Evolutionary conservation across 37 sponge, comb jelly and placozoan species (phyloP), one percentile per base, ranked within the genome.

Genomic region (Haliclona indistincta): DNA sequence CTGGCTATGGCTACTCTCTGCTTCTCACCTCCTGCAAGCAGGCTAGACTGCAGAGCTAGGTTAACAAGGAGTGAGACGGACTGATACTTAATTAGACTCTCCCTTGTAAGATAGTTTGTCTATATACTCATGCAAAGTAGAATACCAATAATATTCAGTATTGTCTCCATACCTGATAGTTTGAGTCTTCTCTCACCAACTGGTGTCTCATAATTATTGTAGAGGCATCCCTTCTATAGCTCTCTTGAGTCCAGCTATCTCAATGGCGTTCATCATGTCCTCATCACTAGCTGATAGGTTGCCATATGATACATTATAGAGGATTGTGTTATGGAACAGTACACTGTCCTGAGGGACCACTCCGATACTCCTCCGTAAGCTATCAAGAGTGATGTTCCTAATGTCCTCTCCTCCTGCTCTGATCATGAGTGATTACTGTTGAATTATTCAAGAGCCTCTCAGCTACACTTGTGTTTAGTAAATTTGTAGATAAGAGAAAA

Each of bases 271-370:
- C 77, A 82, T 51, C 26, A 97, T 93, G 39, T 97, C 93, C 1
- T 80, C 87, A 6, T 84, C 39, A 25, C 71, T 52, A 41, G 95
- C 95, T n/a, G 37, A 26, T 28, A 86, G 75, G 44, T 86, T 73
- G 2, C 98, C 98, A 51, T 97, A 97, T 41, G 81, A 42, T 2
- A 97, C 69, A 64, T 97, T 97, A 83, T 94, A 72, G 73, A 76
- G 65, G 61, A 97, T 94, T 49, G 92, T 86, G 80, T 91, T 73
- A 37, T 94, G 89, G 78, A 97, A 97, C 15, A 97, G 93, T 11
- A 97, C 98, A 39, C 81, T 78, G 79, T 97, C 98, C 76, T 97
- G 96, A 20, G 98, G 98, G 37, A 97, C 98, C 1, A 97, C 75
- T 0, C 95, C 92, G 32, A 97, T 77, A 26, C 40, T 38, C 35